phyloP scores from a whole-genome alignment of 2,888 invertebrate genomes.

The Incurvaria masculella region DNA sequence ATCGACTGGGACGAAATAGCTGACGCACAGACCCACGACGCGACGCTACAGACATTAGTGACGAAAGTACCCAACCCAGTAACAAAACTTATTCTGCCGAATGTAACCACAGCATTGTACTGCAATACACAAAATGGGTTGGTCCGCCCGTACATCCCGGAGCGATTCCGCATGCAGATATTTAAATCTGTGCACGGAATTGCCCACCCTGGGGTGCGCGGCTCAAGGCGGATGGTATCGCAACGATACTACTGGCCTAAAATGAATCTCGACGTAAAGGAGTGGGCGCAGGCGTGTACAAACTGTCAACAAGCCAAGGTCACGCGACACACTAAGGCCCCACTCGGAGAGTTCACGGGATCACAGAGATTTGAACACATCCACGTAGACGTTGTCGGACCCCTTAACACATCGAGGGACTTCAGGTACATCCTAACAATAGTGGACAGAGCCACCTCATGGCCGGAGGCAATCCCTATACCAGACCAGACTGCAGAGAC shows the following conservation, averaged over 20 bases:
- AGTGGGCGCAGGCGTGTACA: conserved; percentile 12
- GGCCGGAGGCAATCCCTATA: conserved; percentile 24
- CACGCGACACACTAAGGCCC: conserved; percentile 8
- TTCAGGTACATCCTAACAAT: conserved; percentile 16
- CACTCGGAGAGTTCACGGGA: not conserved
- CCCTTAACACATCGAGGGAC: conserved; percentile 12
- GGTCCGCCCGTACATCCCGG: not conserved
- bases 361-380: conserved; percentile 5
- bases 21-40: not conserved
- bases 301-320: conserved; percentile 15
- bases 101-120: not conserved
- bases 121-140: not conserved
- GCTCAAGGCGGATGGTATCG: conserved; percentile 8
- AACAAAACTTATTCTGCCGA: not conserved
- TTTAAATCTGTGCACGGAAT: not conserved
- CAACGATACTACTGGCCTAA: conserved; percentile 13
- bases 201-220: conserved; percentile 6
- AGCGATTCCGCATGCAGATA: not conserved
- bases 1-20: not conserved
- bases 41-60: not conserved
- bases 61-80: not conserved
- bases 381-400: conserved; percentile 9
- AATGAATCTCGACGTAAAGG: conserved; percentile 13
- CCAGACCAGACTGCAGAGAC: conserved; percentile 22
- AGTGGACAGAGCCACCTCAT: conserved; percentile 20